Evolutionary conservation across 2,888 invertebrate species (phyloP).

Genomic region (Acrobeloides nanus): DNA sequence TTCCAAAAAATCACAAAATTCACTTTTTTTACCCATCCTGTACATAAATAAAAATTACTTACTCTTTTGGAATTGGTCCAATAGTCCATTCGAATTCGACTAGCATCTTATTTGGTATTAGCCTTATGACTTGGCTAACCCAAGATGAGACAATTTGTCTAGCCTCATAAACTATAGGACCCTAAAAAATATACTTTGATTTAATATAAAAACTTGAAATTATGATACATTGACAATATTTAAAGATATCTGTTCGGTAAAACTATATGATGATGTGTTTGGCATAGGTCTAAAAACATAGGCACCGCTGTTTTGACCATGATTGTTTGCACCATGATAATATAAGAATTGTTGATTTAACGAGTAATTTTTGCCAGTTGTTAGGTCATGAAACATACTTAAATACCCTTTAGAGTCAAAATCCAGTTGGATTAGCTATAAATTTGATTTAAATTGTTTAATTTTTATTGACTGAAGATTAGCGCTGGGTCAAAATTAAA

Average conservation of each 20-base stretch:
- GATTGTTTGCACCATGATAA: slow-evolving; percentile 60
- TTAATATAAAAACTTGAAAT: no score
- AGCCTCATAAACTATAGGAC: slow-evolving; percentile 67
- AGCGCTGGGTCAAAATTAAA: no score
- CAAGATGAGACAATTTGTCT: slow-evolving; percentile 67
- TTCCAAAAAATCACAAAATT: no score
- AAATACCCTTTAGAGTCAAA: no score
- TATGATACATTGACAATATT: slow-evolving; percentile 61
- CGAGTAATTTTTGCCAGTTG: no score
- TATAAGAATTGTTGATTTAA: no score
- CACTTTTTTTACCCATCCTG: no score
- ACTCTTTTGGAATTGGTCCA: slow-evolving; percentile 62
- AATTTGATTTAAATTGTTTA: no score
- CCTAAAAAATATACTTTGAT: no score
- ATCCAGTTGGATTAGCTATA: slow-evolving; percentile 57
- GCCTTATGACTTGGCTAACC: slow-evolving; percentile 68
- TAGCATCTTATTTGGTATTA: slow-evolving; percentile 61
- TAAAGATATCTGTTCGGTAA: slow-evolving; percentile 12
- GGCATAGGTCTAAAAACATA: slow-evolving; percentile 65
- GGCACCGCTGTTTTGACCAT: slow-evolving; percentile 76
- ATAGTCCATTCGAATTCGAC: slow-evolving; percentile 61
- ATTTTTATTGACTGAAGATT: no score
- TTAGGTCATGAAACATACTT: no score
- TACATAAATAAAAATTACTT: no score
- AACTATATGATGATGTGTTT: slow-evolving; percentile 25